phyloP scores from a whole-genome alignment of 2,797 vertebrate species.

The Caiman crocodilus region DNA sequence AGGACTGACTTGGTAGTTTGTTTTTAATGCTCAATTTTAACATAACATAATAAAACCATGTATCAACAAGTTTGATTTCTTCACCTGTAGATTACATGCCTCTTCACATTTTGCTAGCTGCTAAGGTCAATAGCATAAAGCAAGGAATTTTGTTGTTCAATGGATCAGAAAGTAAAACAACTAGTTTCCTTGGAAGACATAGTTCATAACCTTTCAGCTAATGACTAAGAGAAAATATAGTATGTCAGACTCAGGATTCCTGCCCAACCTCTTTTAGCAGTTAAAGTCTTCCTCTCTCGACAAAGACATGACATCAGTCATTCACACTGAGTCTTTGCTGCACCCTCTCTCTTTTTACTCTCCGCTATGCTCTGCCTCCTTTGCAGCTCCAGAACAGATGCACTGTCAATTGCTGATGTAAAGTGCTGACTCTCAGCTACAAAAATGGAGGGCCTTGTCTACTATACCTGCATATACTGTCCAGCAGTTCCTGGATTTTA shows the following conservation, averaged over 20 bases:
- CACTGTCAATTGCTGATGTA: background rate
- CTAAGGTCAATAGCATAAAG: slow-evolving; percentile 25
- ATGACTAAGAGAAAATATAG: background rate
- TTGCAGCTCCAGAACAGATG: background rate
- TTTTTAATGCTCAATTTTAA: background rate
- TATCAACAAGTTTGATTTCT: background rate
- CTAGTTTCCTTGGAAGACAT: background rate
- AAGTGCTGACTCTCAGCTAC: background rate
- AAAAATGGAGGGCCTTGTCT: background rate
- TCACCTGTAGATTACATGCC: slow-evolving; percentile 6
- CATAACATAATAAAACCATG: background rate
- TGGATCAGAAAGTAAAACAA: background rate
- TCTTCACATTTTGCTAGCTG: slow-evolving; percentile 14
- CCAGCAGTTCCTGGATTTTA: slow-evolving; percentile 17
- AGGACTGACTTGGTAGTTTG: background rate
- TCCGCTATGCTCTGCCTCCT: background rate
- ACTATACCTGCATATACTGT: background rate
- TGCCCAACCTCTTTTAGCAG: background rate
- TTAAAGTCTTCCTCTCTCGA: background rate
- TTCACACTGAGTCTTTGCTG: background rate
- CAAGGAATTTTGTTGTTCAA: background rate
- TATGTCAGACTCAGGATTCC: background rate
- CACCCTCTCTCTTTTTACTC: background rate
- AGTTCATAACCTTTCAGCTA: background rate
- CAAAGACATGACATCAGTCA: background rate